These are phyloP conservation scores for Tokudaia muenninki DNA, from an alignment of 2,797 vertebrate genomes.

Conservation along the genomic window DNA sequence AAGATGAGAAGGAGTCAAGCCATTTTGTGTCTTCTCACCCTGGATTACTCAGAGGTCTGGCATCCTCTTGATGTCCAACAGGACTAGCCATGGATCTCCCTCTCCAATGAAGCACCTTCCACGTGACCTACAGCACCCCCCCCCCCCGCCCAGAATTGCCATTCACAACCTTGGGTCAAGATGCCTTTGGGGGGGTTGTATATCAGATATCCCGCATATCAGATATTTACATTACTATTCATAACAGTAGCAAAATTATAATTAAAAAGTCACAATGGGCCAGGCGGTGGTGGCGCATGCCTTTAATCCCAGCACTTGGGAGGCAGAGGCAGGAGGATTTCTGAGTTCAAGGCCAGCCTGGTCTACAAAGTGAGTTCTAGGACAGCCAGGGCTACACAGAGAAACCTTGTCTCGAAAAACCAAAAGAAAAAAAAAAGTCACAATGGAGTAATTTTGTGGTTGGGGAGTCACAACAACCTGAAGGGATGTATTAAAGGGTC, in stretches of 20 bases:
- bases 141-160: background rate
- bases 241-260: background rate
- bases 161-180: background rate
- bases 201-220: background rate
- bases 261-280: background rate
- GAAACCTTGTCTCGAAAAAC: no score
- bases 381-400: no score
- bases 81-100: background rate
- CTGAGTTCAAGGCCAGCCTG: no score
- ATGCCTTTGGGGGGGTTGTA: background rate
- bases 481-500: background rate
- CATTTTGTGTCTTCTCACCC: background rate
- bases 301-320: no score
- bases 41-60: background rate
- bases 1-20: background rate
- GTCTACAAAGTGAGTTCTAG: no score
- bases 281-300: no score
- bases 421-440: no score
- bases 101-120: background rate
- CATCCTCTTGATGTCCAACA: background rate
- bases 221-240: background rate
- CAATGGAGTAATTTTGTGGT: background rate
- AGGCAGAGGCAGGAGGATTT: no score
- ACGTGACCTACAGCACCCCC: no score
- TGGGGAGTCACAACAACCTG: no score